These are phyloP conservation scores for Chrysogorgia sp. DNA, from an alignment of 92 coral and sea anemone species.

Conservation along the genomic window DNA sequence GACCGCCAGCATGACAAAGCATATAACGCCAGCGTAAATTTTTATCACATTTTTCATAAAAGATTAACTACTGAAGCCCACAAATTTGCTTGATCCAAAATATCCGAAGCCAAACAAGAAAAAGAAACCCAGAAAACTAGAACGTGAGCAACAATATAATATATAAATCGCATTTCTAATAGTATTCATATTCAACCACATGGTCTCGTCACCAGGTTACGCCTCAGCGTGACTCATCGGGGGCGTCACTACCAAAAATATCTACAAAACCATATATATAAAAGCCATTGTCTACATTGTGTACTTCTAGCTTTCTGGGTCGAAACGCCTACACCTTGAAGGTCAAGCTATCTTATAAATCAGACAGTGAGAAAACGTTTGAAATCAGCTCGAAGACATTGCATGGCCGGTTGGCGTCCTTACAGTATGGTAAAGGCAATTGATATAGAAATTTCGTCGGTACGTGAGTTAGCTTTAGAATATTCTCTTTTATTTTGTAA, in stretches of 20 bases:
- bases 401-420: conserved; percentile 31
- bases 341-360: not conserved
- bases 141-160: not conserved
- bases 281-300: not conserved
- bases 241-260: conserved; percentile 28
- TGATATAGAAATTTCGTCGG: conserved; percentile 39
- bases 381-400: not conserved
- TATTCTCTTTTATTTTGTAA: conserved; percentile 1
- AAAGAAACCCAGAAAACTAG: not conserved
- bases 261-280: not conserved
- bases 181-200: too few relatives aligned
- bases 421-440: conserved; percentile 33
- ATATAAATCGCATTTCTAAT: not conserved
- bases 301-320: too few relatives aligned
- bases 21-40: too few relatives aligned
- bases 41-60: not conserved
- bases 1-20: too few relatives aligned
- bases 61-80: too few relatives aligned
- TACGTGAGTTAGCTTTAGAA: not conserved
- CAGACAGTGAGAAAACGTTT: conserved; percentile 1
- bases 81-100: too few relatives aligned
- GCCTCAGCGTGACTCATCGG: conserved; percentile 3
- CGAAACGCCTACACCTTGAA: too few relatives aligned
- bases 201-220: too few relatives aligned
- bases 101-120: not conserved